Base-by-base conservation (phyloP, 2,888 invertebrate genomes). In the Amaurobius ferox region DNA sequence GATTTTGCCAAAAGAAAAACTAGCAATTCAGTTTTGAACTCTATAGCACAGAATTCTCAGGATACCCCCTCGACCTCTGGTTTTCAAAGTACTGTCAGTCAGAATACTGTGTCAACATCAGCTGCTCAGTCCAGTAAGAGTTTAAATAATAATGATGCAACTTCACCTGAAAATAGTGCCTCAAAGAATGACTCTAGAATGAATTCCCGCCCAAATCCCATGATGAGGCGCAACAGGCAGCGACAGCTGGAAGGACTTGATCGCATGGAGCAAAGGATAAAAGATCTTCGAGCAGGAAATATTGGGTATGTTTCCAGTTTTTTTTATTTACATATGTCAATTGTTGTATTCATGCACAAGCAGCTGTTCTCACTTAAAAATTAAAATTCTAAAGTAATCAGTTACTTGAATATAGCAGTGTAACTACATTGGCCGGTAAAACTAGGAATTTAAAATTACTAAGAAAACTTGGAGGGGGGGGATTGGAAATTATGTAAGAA, bases 171-270 rank as follows among this genome's bases (percentile, higher is more conserved):
- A 23, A 32, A 40, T 40, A 9, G 35, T 28, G 11, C 72, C 19
- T 23, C 68, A 2, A 70, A 40, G 28, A 71, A 72, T 26, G 81
- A 39, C 0, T 29, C 44, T 2, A 26, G 23, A 11, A 29, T 44
- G 28, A 74, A 70, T 26, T 61, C 55, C 28, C 29, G 32, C 13
- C 7, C 90, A 19, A 66, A 28, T 35, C 7, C 16, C 1, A 28
- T 55, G 91, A 66, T 92, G 7, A 90, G 91, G 90, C 88, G 88
- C 39, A 93, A 94, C 89, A 92, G 94, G 81, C 93, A 94, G 90
- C 92, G 93, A 48, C 94, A 94, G 90, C 92, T 94, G 86, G 94
- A 95, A 91, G 93, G 93, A 26, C 92, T 95, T 76, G 92, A 93
- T 73, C 92, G 94, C 89, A 94, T 95, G 93, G 94, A 95, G 91